phyloP scores from a whole-genome alignment of 2,888 invertebrate genomes.

The Cheilosia scutellata region DNA sequence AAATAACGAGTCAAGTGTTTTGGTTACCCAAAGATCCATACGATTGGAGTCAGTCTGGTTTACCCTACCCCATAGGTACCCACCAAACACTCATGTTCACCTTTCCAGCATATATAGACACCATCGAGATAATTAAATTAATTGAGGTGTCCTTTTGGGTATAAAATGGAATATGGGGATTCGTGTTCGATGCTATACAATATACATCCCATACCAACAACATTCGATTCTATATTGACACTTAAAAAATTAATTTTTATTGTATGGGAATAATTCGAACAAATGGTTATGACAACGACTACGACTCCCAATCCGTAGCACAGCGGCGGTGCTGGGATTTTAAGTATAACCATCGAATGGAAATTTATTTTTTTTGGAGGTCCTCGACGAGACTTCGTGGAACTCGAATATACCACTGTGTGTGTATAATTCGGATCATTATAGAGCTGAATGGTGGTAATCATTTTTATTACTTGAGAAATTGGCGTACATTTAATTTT shows the following conservation, averaged over 20 bases:
- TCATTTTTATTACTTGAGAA: slow-evolving; percentile 54
- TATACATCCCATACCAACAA: background rate
- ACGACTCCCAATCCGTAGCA: slow-evolving; percentile 3
- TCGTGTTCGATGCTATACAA: slow-evolving; percentile 3
- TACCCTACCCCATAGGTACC: too few species aligned
- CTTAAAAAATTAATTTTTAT: slow-evolving; percentile 75
- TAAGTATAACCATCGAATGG: slow-evolving; percentile 8
- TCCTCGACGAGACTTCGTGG: slow-evolving; percentile 61
- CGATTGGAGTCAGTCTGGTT: slow-evolving; percentile 38
- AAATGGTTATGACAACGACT: slow-evolving; percentile 67
- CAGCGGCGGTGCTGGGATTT: slow-evolving; percentile 7
- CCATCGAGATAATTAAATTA: slow-evolving; percentile 71
- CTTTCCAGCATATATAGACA: slow-evolving; percentile 7
- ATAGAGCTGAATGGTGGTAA: slow-evolving; percentile 41
- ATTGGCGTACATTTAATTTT: slow-evolving; percentile 31
- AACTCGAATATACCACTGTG: slow-evolving; percentile 18
- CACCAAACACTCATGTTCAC: background rate
- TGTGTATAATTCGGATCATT: slow-evolving; percentile 19
- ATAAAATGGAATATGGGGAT: slow-evolving; percentile 27
- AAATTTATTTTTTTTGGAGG: slow-evolving; percentile 49
- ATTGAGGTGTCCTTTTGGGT: slow-evolving; percentile 69
- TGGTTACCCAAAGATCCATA: slow-evolving; percentile 32
- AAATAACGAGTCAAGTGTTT: slow-evolving; percentile 20
- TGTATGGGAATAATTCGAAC: slow-evolving; percentile 66
- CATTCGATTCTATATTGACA: slow-evolving; percentile 63